Percentiles rank a stretch among this genome's conserved stretches.
Evolutionary conservation across 2,888 invertebrate genomes (phyloP).

Genomic region (Agrilus biguttatus): DNA sequence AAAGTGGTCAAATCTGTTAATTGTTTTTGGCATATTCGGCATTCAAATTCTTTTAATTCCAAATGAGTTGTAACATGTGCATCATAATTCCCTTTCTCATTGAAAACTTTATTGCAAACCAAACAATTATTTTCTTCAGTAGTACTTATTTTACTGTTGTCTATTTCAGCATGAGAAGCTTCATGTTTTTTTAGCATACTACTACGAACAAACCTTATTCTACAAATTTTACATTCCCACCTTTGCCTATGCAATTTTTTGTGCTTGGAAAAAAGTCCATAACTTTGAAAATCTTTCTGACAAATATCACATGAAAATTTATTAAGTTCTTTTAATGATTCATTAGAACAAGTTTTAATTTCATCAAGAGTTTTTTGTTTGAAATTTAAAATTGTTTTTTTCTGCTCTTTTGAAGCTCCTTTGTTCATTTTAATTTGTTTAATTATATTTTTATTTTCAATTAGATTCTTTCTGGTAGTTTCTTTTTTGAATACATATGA

Average conservation of each 20-base stretch:
- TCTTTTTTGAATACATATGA: too few species aligned
- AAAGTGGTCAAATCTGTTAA: constrained; percentile 39
- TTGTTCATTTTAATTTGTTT: too few species aligned
- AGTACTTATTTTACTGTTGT: too few species aligned
- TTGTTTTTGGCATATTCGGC: constrained; percentile 37
- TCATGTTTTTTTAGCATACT: constrained; percentile 24
- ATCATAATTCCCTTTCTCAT: constrained; percentile 6
- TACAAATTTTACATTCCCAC: constrained; percentile 22
- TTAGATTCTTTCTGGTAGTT: too few species aligned
- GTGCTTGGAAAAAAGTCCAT: constrained; percentile 15
- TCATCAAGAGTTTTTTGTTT: too few species aligned
- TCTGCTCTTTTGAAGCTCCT: too few species aligned
- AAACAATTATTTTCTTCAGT: constrained; percentile 1
- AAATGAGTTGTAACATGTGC: constrained; percentile 3
- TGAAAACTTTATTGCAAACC: constrained; percentile 6
- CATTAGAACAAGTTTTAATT: too few species aligned
- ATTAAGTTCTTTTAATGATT: not conserved
- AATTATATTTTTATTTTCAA: too few species aligned
- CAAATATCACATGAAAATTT: constrained; percentile 31
- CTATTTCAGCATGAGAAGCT: constrained; percentile 7
- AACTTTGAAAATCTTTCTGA: constrained; percentile 32
- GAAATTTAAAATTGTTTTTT: too few species aligned
- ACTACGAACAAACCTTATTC: constrained; percentile 21
- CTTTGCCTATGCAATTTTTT: constrained; percentile 13
- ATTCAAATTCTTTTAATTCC: constrained; percentile 23